Percentiles rank a stretch among this genome's conserved stretches.
phyloP scores from a whole-genome alignment of 2,888 invertebrate genomes.

The Platycnemis pennipes region DNA sequence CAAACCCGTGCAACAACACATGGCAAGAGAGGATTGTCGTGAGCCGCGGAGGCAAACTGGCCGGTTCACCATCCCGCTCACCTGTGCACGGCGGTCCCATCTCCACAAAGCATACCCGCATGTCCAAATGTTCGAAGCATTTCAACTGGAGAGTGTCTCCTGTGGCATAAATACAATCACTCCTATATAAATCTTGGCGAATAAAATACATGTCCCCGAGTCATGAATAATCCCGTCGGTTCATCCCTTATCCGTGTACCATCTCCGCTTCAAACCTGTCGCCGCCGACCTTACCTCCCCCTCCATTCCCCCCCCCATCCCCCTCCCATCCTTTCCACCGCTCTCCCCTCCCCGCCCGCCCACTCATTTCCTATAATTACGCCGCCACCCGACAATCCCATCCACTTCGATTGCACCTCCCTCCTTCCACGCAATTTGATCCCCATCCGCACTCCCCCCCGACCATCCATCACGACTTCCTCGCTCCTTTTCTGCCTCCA shows the following conservation, averaged over 20 bases:
- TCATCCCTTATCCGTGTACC: not conserved
- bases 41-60: not conserved
- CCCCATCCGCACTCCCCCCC: not conserved
- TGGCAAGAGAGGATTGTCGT: not conserved
- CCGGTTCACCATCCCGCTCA: not conserved
- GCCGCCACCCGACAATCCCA: not conserved
- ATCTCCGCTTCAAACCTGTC: not conserved
- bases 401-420: not conserved
- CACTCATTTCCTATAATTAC: constrained; percentile 42
- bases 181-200: not conserved
- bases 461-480: not conserved
- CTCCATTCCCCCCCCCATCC: not conserved
- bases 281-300: not conserved
- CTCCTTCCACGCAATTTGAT: not conserved
- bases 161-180: not conserved
- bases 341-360: not conserved
- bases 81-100: no score
- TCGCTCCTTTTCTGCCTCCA: not conserved
- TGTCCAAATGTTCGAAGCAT: not conserved
- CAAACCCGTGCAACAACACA: no score
- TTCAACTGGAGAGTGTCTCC: not conserved
- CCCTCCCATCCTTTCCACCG: not conserved
- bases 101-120: no score
- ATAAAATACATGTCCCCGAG: not conserved
- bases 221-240: not conserved